Evolutionary conservation across 2,888 invertebrate genomes (phyloP), one percentile per base, ranked within the genome.

Genomic region (Dryomyza anilis): DNA sequence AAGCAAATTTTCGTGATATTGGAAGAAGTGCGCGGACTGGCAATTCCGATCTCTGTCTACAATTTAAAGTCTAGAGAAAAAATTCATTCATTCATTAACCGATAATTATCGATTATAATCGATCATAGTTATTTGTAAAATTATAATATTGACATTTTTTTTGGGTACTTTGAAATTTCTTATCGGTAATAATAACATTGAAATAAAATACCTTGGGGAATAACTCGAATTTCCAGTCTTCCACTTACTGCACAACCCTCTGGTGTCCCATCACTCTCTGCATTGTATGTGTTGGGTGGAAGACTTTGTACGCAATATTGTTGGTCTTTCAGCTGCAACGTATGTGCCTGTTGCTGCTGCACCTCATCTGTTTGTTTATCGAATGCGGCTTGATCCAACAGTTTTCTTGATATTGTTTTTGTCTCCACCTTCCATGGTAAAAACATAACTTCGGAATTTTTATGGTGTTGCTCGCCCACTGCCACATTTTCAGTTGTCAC

Each of bases 191-290:
- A 25, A 14, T 12, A 39, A 39, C 4, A 2, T 5, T 6, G 43
- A 36, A n/a, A 10, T 14, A 12, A 25, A 25, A 58, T 72, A 78
- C 63, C 82, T 74, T 86, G 84, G 48, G 88, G 86, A 58, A 90
- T 86, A 61, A 94, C 92, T 59, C 94, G 87, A 62, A 94, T 94
- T 85, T 94, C 94, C 58, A 94, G 85, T 53, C 93, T 88, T 50
- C 92, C 92, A 64, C 92, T 93, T 21, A 93, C 86, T 72, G 86
- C 86, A 66, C 85, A 85, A 65, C 86, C 86, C 59, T 85, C 73
- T 10, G 67, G 69, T 27, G 70, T 64, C 8, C 33, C 19, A 8
- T 66, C 63, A 14, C 52, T 63, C 16, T 55, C 70, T 6, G 58
- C 71, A 29, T 55, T 67, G 36, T 59, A 53, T 5, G 5, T 21